Conservation (phyloP, 2,113 vertebrate genomes). For the Cygnus atratus region DNA sequence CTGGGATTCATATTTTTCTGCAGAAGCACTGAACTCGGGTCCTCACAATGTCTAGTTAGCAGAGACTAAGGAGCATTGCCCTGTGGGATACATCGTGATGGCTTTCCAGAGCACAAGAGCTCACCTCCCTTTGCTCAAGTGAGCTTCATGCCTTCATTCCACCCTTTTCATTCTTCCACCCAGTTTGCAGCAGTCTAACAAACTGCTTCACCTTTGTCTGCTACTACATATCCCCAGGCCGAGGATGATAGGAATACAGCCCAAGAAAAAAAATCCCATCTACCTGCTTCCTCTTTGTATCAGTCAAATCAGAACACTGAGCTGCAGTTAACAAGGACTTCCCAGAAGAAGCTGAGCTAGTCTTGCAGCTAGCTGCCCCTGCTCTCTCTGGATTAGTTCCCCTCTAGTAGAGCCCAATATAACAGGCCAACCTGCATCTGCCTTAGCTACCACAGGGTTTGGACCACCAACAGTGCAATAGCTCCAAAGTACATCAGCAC, state of each 20-base stretch:
- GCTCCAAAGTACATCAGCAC: background rate
- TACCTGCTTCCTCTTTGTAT: background rate
- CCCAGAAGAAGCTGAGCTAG: background rate
- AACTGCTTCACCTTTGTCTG: background rate
- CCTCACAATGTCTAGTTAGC: background rate
- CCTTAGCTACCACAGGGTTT: background rate
- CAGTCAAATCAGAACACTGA: no score
- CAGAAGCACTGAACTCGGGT: background rate
- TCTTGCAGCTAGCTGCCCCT: background rate
- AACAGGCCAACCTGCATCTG: no score
- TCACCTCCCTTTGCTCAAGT: background rate
- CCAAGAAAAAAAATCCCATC: background rate
- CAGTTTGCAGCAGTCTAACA: background rate
- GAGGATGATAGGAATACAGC: background rate
- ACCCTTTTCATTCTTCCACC: background rate
- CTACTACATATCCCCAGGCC: no score
- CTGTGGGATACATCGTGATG: no score
- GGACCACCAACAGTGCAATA: background rate
- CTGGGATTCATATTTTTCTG: background rate
- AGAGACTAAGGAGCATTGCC: no score
- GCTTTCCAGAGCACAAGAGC: background rate
- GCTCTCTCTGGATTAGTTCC: background rate
- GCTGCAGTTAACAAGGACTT: background rate
- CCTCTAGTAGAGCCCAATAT: background rate
- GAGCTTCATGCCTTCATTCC: background rate